Evolutionary conservation across 2,888 invertebrate genomes (phyloP).

Genomic region (Adela reaumurella): DNA sequence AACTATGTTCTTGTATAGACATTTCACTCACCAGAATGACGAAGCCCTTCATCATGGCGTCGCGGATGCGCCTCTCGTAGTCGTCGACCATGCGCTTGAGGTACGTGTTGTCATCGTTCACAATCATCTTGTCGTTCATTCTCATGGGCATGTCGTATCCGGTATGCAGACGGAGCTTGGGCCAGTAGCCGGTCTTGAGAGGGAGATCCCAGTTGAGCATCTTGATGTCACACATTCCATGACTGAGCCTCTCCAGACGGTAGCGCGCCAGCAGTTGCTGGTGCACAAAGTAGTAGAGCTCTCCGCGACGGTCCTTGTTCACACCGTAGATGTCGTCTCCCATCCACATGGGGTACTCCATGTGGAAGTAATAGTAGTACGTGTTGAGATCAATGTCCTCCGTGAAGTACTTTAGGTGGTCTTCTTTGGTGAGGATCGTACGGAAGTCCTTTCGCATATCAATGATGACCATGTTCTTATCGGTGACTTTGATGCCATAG

Average conservation of each 20-base stretch:
- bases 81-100: slow-evolving; percentile 24
- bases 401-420: slow-evolving; percentile 65
- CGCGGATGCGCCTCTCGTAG: slow-evolving; percentile 49
- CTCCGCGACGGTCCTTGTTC: slow-evolving; percentile 51
- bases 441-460: slow-evolving; percentile 66
- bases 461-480: slow-evolving; percentile 58
- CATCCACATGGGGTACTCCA: slow-evolving; percentile 70
- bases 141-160: slow-evolving; percentile 57
- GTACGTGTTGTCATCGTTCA: slow-evolving; percentile 13
- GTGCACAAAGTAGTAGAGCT: slow-evolving; percentile 57
- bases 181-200: slow-evolving; percentile 53
- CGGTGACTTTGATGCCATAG: slow-evolving; percentile 45
- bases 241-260: slow-evolving; percentile 47
- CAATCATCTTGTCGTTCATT: slow-evolving; percentile 28
- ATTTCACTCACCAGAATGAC: slow-evolving; percentile 38
- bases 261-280: slow-evolving; percentile 63
- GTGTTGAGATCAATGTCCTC: slow-evolving; percentile 77
- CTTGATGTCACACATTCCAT: slow-evolving; percentile 46
- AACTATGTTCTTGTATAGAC: too few species aligned
- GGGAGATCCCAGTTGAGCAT: slow-evolving; percentile 40
- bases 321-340: slow-evolving; percentile 48
- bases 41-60: slow-evolving; percentile 37
- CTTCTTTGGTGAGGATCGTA: slow-evolving; percentile 55
- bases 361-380: slow-evolving; percentile 65
- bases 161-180: slow-evolving; percentile 53